Evolutionary conservation across 2,888 invertebrate genomes (phyloP), one percentile per base, ranked within the genome.

Genomic region (Pyrochroa serraticornis): DNA sequence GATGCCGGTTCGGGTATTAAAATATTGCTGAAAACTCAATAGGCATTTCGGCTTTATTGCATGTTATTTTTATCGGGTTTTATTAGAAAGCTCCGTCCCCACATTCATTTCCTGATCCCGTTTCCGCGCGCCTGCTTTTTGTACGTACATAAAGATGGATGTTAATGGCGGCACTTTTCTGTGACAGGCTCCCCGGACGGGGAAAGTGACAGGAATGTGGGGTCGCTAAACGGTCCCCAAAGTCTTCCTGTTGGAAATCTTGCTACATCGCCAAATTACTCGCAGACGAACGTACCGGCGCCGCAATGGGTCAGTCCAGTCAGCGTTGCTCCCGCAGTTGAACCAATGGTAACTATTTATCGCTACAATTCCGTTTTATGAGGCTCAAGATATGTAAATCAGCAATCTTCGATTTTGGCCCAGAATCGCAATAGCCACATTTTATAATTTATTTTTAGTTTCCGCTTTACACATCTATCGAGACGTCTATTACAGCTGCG

Each of bases 291-390:
- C 30, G 67, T 70, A 45, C 70, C 72, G n/a, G 68, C 65, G 39
- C 70, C 76, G 38, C 82, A 82, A 53, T 83, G 83, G 83, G 79
- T 80, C 38, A 80, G 80, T 58, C 80, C 82, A 12, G 80, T 80
- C 30, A 79, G 79, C 42, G 78, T 80, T 39, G 79, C 80, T 33
- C 79, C 71, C 49, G 66, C 71, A 62, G 72, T 51, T 39, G 47
- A 61, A 38, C 57, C 56, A n/a, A 54, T 61, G 57, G 53, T 61
- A 60, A 43, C 13, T 46, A 22, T 22, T 22, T 22, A 22, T 22
- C 22, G 22, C 2, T 5, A 5, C 22, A 2, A 5, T 3, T 5
- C 22, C 3, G 22, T n/a, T n/a, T n/a, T 5, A 22, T 5, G 22
- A 22, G 22, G 3, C 22, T 5, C 22, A 22, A 5, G 22, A 22